Base-by-base conservation (phyloP, 64 coral and sea anemone species). In the Montipora efflorescens region DNA sequence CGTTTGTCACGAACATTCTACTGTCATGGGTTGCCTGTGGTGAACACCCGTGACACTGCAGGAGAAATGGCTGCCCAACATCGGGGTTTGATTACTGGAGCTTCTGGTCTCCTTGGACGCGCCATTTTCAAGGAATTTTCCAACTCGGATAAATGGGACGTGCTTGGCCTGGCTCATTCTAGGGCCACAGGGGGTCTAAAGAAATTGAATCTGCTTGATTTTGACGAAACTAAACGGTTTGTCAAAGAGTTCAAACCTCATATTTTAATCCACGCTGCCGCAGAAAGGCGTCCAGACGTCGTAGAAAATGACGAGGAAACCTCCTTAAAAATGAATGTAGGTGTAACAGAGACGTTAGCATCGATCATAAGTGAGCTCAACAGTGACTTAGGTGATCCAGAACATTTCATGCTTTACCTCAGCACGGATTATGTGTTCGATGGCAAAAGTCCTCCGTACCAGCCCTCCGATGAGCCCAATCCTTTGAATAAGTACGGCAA, bases 371-470 rank as follows among this genome's bases (percentile, higher is more conserved):
- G 84, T 21, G 88, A 75, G 72, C 78, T 98, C 0, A 98, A 98
- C 80, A 52, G 21, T 14, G 96, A 25, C 19, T 49, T 69, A 48
- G 81, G 87, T 9, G 71, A 15, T 47, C 90, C 90, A 28, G 74
- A 87, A 14, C 96, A 98, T 70, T 98, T 95, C 64, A 90, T 98
- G 79, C 73, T 98, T 47, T 98, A 98, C 18, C 93, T 98, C 4
- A 98, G 96, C 57, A 98, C 96, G 1, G 96, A 93, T 85, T 98
- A 98, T 77, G 96, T 98, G 8, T 98, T 98, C 71, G 96, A 98
- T 81, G 96, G 96, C 2, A 90, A 74, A 1, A 87, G 62, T 16
- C 90, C 96, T 0, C 96, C 96, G 0, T 95, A 95, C 61, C 90
- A 93, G 66, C 90, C 96, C 43, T 44, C 49, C 4, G 96, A 98